Conservation (phyloP, 2,797 vertebrate genomes). For the Graptemys geographica region DNA sequence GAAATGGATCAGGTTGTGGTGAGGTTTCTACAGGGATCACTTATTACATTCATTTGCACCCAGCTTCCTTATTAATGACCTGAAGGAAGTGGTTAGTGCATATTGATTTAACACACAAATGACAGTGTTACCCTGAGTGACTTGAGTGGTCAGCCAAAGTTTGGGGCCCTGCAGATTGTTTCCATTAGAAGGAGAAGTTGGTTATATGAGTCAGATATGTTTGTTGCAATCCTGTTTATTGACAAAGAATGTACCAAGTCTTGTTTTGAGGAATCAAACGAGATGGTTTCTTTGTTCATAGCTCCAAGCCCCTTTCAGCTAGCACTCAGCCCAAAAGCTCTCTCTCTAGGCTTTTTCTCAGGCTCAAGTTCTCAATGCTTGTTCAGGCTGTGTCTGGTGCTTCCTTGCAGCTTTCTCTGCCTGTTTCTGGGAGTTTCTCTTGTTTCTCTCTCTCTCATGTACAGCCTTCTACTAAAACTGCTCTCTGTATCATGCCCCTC, state of each 20-base stretch:
- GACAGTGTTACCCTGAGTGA: neutral
- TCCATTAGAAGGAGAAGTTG: neutral
- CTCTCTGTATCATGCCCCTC: neutral
- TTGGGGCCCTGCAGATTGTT: neutral
- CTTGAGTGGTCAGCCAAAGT: neutral
- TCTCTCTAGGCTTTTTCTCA: neutral
- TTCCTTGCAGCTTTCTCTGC: neutral
- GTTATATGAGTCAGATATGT: neutral
- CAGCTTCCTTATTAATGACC: neutral
- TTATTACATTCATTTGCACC: neutral
- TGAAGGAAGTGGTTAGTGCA: neutral
- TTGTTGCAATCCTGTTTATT: neutral
- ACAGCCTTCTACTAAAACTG: neutral
- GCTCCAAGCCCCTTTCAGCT: neutral
- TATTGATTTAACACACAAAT: neutral
- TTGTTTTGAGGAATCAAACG: neutral
- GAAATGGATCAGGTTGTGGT: neutral
- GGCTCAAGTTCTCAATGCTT: neutral
- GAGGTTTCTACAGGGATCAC: neutral
- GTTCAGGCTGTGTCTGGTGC: neutral
- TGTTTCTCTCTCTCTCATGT: neutral
- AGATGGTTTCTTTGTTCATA: neutral
- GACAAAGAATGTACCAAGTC: neutral
- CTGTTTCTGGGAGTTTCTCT: neutral
- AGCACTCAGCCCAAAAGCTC: neutral